phyloP scores from a whole-genome alignment of 2,113 vertebrate species.

The Sceloporus tristichus region DNA sequence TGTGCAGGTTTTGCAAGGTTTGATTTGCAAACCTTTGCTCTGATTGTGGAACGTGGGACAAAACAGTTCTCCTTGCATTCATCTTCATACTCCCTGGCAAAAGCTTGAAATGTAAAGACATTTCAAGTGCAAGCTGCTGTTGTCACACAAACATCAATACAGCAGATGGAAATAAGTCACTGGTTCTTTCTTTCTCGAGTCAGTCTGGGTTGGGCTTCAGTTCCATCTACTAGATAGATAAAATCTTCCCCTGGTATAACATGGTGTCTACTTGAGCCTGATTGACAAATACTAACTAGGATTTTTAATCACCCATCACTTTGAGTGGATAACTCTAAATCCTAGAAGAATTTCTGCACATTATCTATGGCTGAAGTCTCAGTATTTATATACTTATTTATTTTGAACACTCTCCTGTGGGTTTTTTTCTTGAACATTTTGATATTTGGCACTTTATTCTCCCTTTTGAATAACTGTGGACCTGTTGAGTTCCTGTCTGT shows the following conservation, averaged over 20 bases:
- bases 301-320: constrained; percentile 65
- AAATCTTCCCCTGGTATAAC: neutral
- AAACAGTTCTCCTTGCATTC: neutral
- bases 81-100: neutral
- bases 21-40: neutral
- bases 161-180: neutral
- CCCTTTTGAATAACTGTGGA: neutral
- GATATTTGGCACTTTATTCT: neutral
- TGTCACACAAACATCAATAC: neutral
- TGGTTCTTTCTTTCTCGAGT: neutral
- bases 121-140: too few species aligned
- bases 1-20: neutral
- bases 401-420: too few species aligned
- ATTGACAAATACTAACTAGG: constrained; percentile 52
- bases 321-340: constrained; percentile 68
- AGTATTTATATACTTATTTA: too few species aligned
- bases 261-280: constrained; percentile 55
- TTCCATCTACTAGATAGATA: neutral
- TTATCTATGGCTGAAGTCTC: constrained; percentile 33
- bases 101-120: neutral
- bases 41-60: neutral
- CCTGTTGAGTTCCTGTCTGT: neutral
- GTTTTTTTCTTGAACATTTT: neutral
- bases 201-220: neutral
- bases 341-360: constrained; percentile 58